Evolutionary conservation across 2,888 invertebrate genomes (phyloP).

Genomic region (Argynnis bischoffii): DNA sequence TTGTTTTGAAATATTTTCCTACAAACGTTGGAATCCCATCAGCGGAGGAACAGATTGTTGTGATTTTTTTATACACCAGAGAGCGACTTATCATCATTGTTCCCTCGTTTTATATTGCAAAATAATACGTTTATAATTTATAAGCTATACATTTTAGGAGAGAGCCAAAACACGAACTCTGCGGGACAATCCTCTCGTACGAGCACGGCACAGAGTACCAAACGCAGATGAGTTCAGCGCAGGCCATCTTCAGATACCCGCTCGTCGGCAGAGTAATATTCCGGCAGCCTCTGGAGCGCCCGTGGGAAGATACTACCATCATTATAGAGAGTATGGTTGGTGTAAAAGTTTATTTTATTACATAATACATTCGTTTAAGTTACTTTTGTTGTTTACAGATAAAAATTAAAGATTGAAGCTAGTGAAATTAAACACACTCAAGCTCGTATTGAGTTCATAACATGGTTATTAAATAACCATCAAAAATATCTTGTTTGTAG

Average conservation of each 20-base stretch:
- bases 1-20: background rate
- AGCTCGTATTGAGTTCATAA: too few relatives aligned
- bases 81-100: too few relatives aligned
- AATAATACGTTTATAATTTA: background rate
- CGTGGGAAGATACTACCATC: constrained; percentile 92
- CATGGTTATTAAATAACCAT: too few relatives aligned
- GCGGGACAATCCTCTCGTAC: constrained; percentile 84
- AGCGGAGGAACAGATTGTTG: too few relatives aligned
- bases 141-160: constrained; percentile 45
- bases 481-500: too few relatives aligned
- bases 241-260: constrained; percentile 93
- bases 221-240: constrained; percentile 88
- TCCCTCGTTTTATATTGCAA: too few relatives aligned
- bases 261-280: constrained; percentile 92
- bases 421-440: too few relatives aligned
- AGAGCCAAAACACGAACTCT: constrained; percentile 69
- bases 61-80: too few relatives aligned
- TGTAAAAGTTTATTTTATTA: background rate
- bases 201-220: constrained; percentile 85
- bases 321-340: constrained; percentile 87
- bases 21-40: background rate
- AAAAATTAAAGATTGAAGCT: background rate
- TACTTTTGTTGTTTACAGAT: background rate
- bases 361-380: background rate
- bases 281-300: constrained; percentile 89